Base-by-base conservation (phyloP, 2,797 vertebrate genomes). In the Phylloscopus collybita region DNA sequence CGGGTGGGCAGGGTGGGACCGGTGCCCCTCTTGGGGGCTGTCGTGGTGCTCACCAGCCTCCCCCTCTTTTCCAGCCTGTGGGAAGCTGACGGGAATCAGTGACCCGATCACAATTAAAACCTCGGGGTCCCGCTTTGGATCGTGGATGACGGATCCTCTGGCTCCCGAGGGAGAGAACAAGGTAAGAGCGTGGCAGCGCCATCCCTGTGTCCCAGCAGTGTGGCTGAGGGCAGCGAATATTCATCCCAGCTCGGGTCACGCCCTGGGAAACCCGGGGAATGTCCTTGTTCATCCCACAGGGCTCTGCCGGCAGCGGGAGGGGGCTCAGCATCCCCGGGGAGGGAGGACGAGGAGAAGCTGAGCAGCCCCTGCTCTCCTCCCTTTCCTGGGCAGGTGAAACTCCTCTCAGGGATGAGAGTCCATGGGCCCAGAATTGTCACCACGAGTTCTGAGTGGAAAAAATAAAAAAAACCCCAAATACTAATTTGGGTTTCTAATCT, bases 131-230 rank as follows among this genome's bases (percentile, higher is more conserved):
- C 98, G 99, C 94, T 99, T 99, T 5, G 99, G 99, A 18, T 99
- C 99, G 0, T 99, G 99, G 99, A 99, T 99, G 99, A 99, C 99
- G 0, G 99, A 99, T 88, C 99, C 99, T 1, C 94, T 98, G 10
- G 99, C 99, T 78, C 98, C 99, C 0, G 97, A 98, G 70, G 99
- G 98, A 65, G 99, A 99, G 91, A 99, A 98, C 93, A 98, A 99
- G 98, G 99, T 99, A 98, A 98, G 99, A 85, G 32, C 6, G 0
- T 0, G 1, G 8, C 47, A 16, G 40, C 29, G 22, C 38, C 23
- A 0, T 13, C 50, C 30, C 60, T 1, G 21, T 3, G 45, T 65
- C 30, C 49, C 67, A 32, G 13, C 5, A 0, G 3, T 0, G 0
- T 0, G 10, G 40, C 57, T 50, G 51, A 47, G 73, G 22, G 23